These are phyloP conservation scores for Lochmaea capreae DNA, from an alignment of 2,888 invertebrate species.

Conservation along the genomic window DNA sequence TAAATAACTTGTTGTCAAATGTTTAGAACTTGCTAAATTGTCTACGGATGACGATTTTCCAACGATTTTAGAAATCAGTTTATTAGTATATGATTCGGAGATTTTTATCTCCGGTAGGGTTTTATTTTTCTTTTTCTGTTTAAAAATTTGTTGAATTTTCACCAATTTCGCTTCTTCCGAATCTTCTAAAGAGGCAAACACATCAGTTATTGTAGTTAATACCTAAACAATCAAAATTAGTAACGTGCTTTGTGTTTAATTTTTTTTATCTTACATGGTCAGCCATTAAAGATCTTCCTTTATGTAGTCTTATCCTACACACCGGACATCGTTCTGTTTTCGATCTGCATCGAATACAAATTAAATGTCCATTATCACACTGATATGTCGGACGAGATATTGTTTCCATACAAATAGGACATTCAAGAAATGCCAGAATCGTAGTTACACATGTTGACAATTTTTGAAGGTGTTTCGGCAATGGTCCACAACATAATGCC, in stretches of 20 bases:
- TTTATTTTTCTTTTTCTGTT: conserved; percentile 59
- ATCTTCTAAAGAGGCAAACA: conserved; percentile 66
- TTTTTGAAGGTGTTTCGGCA: conserved; percentile 69
- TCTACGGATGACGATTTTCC: conserved; percentile 68
- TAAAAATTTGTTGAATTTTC: conserved; percentile 67
- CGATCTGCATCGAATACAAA: conserved; percentile 72
- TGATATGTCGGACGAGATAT: conserved; percentile 73
- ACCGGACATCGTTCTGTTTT: conserved; percentile 73
- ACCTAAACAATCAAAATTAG: conserved; percentile 54
- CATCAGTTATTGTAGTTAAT: conserved; percentile 67
- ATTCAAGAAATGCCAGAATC: conserved; percentile 70
- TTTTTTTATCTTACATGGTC: conserved; percentile 64
- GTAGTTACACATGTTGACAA: conserved; percentile 68
- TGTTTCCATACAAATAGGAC: conserved; percentile 75
- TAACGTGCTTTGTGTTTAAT: neutral
- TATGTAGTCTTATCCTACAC: conserved; percentile 69
- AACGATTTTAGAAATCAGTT: conserved; percentile 67
- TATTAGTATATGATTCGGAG: conserved; percentile 65
- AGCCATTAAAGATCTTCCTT: conserved; percentile 68
- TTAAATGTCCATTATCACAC: conserved; percentile 75
- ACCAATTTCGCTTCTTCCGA: conserved; percentile 55
- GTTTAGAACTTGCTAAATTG: conserved; percentile 61
- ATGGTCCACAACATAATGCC: conserved; percentile 69
- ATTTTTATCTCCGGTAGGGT: conserved; percentile 61
- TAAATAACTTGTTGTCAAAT: conserved; percentile 27